Conservation (phyloP, 2,797 vertebrate species). For the Triplophysa bombifrons region DNA sequence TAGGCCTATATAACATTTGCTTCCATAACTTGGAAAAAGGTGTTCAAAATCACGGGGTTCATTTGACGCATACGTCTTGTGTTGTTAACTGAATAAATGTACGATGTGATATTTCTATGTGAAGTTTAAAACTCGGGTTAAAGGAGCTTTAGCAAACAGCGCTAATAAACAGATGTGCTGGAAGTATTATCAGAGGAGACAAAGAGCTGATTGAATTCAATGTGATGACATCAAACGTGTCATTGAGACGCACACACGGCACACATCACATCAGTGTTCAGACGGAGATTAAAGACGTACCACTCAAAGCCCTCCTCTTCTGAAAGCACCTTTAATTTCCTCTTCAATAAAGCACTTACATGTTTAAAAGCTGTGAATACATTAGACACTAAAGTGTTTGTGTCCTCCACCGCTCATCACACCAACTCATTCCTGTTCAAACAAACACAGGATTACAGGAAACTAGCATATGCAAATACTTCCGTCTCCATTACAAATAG, state of each 20-base stretch:
- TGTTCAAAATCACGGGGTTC: too few relatives aligned
- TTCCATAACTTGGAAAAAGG: too few relatives aligned
- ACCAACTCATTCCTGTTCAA: conserved; percentile 75
- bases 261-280: conserved; percentile 58
- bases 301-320: conserved; percentile 70
- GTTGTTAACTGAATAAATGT: not conserved
- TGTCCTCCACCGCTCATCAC: conserved; percentile 63
- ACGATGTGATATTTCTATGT: not conserved
- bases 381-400: conserved; percentile 70
- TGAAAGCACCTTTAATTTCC: conserved; percentile 74
- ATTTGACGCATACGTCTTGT: too few relatives aligned
- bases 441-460: conserved; percentile 77
- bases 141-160: not conserved
- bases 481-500: conserved; percentile 59
- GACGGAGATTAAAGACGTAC: conserved; percentile 80
- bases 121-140: not conserved
- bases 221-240: conserved; percentile 30
- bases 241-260: not conserved
- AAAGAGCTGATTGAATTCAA: conserved; percentile 26
- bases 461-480: conserved; percentile 72
- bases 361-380: conserved; percentile 78
- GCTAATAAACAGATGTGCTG: not conserved
- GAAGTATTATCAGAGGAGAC: conserved; percentile 8
- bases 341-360: conserved; percentile 70
- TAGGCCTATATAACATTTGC: too few relatives aligned